Conservation (phyloP, 2,113 vertebrate species). For the Psilopogon haemacephalus region DNA sequence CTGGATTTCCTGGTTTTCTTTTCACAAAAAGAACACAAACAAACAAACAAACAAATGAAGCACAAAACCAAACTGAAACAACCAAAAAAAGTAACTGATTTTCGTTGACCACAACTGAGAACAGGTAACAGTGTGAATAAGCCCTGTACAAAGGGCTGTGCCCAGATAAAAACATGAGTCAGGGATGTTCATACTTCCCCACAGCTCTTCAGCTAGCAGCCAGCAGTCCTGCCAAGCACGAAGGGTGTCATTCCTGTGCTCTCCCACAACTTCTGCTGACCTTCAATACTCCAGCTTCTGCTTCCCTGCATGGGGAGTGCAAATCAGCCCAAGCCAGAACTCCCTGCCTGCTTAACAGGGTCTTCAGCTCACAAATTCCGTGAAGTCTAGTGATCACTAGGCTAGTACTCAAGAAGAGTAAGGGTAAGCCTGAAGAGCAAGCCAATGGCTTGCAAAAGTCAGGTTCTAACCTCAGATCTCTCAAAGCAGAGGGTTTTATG, state of each 20-base stretch:
- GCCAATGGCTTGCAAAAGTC: not conserved
- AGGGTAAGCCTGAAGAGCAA: not conserved
- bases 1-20: not conserved
- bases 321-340: not conserved
- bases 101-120: not conserved
- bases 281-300: not conserved
- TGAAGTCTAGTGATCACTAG: not conserved
- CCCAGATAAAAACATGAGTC: not conserved
- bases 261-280: not conserved
- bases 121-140: not conserved
- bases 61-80: too few species aligned
- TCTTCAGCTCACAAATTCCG: not conserved
- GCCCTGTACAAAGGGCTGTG: not conserved
- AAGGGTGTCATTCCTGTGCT: not conserved
- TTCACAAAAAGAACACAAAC: not conserved
- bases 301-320: fast-evolving
- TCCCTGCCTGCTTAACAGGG: not conserved
- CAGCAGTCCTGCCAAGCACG: fast-evolving
- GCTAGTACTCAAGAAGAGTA: not conserved
- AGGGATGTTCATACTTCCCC: not conserved
- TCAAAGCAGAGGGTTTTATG: not conserved
- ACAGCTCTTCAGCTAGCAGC: not conserved
- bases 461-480: not conserved
- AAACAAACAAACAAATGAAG: too few species aligned
- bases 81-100: not conserved